phyloP scores from a whole-genome alignment of 1,140 invertebrate species.

The Venturia canescens region DNA sequence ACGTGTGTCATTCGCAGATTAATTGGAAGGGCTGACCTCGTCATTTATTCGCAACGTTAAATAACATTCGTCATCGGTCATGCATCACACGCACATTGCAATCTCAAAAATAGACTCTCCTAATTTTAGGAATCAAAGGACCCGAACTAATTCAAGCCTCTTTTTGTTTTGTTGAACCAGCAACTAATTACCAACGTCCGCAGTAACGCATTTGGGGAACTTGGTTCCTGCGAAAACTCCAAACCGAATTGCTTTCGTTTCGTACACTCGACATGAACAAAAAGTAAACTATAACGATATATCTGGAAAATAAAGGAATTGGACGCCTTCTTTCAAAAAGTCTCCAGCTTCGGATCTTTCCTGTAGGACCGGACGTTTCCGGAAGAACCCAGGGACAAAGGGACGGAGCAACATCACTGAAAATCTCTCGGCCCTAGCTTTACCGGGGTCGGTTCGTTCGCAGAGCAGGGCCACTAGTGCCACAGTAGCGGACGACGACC shows the following conservation, averaged over 20 bases:
- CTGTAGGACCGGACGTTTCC: slow-evolving; percentile 36
- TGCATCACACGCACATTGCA: slow-evolving; percentile 17
- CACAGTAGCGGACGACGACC: slow-evolving; percentile 63
- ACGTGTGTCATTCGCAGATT: slow-evolving; percentile 29
- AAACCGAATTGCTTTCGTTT: background rate
- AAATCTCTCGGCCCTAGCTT: background rate
- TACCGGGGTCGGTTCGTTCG: background rate
- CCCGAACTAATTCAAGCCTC: slow-evolving; percentile 29
- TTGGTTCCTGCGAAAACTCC: background rate
- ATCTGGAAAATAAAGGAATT: background rate
- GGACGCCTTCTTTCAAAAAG: slow-evolving; percentile 26
- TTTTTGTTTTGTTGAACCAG: background rate
- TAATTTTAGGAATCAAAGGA: slow-evolving; percentile 9
- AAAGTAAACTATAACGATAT: background rate
- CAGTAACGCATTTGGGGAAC: background rate
- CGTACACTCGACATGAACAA: background rate
- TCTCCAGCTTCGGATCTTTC: slow-evolving; percentile 23
- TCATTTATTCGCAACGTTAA: slow-evolving; percentile 59
- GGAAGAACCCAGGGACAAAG: slow-evolving; percentile 68
- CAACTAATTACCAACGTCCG: slow-evolving; percentile 6
- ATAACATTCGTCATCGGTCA: slow-evolving; percentile 24
- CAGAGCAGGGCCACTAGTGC: background rate
- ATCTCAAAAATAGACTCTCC: slow-evolving; percentile 7
- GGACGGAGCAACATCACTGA: slow-evolving; percentile 67
- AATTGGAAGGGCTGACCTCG: slow-evolving; percentile 69